These are phyloP conservation scores for Stenoptilia bipunctidactyla DNA, from an alignment of 2,888 invertebrate species.

Conservation along the genomic window DNA sequence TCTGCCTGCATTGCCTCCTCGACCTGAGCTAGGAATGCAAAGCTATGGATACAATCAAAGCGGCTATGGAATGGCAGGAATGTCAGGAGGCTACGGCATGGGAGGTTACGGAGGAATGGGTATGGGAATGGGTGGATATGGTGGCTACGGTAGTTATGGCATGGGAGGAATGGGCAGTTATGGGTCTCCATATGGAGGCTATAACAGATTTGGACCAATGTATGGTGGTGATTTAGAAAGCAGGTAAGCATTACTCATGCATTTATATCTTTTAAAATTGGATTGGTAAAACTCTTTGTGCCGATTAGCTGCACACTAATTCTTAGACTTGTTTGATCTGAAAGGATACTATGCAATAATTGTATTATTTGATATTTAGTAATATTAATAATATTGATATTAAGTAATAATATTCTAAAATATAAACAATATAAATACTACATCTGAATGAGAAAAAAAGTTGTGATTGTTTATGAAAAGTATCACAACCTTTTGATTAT, in stretches of 20 bases:
- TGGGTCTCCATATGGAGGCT: constrained; percentile 42
- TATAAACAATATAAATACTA: too few species aligned
- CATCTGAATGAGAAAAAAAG: not conserved
- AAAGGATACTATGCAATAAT: too few species aligned
- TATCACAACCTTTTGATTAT: too few species aligned
- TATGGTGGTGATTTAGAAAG: constrained; percentile 74
- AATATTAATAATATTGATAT: too few species aligned
- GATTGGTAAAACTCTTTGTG: too few species aligned
- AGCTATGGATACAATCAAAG: not conserved
- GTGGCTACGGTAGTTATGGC: constrained; percentile 13
- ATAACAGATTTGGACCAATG: constrained; percentile 50
- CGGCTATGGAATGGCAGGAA: constrained; percentile 30
- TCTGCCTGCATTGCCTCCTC: constrained; percentile 42
- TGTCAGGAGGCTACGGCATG: constrained; percentile 19
- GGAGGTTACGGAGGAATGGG: constrained; percentile 19
- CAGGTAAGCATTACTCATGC: constrained; percentile 64
- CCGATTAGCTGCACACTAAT: too few species aligned
- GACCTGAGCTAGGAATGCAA: constrained; percentile 34
- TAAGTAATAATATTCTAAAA: too few species aligned
- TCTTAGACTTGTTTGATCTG: too few species aligned
- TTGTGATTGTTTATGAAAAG: too few species aligned
- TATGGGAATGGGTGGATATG: constrained; percentile 20
- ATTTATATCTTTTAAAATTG: too few species aligned
- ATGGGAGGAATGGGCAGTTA: constrained; percentile 27
- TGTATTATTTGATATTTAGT: too few species aligned